A percentile compares a stretch with the other conserved stretches of the same genome.
phyloP scores from a whole-genome alignment of 1,140 invertebrate genomes.

The Papilio glaucus region DNA sequence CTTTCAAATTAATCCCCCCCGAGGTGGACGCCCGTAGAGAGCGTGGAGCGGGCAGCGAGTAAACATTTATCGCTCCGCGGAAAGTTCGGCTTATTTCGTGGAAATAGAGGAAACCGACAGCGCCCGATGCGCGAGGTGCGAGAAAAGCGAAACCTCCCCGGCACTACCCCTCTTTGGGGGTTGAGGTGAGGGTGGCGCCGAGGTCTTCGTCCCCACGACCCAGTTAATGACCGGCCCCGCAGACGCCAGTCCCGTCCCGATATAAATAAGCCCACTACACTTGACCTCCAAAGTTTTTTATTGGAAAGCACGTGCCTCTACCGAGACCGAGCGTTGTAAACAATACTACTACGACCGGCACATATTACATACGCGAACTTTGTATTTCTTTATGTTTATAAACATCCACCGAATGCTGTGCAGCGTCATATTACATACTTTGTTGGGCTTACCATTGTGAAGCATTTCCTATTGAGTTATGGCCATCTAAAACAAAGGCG shows the following conservation, averaged over 20 bases:
- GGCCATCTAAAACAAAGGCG: too few species aligned
- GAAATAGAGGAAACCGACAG: constrained; percentile 52
- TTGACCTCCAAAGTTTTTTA: constrained; percentile 83
- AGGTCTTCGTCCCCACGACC: constrained; percentile 80
- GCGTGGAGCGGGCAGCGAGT: constrained; percentile 50
- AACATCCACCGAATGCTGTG: not conserved
- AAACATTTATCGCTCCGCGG: constrained; percentile 70
- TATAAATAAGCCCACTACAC: constrained; percentile 83
- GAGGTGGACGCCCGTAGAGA: constrained; percentile 68
- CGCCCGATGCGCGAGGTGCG: constrained; percentile 46
- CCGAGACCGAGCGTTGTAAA: constrained; percentile 73
- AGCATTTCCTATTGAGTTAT: not conserved
- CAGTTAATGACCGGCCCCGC: constrained; percentile 82
- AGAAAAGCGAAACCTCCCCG: constrained; percentile 71
- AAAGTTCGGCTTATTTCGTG: constrained; percentile 62
- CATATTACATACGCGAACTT: constrained; percentile 33
- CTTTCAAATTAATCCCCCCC: constrained; percentile 77
- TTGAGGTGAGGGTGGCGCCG: constrained; percentile 41
- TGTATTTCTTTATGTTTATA: constrained; percentile 9
- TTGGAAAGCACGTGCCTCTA: constrained; percentile 79
- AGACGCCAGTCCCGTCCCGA: constrained; percentile 79
- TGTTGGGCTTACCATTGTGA: not conserved
- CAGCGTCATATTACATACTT: not conserved
- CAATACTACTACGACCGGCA: constrained; percentile 47
- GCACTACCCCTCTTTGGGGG: constrained; percentile 59